Evolutionary conservation across 2,113 vertebrate species (phyloP), one percentile per base, ranked within the genome.

Genomic region (Gopherus evgoodei): DNA sequence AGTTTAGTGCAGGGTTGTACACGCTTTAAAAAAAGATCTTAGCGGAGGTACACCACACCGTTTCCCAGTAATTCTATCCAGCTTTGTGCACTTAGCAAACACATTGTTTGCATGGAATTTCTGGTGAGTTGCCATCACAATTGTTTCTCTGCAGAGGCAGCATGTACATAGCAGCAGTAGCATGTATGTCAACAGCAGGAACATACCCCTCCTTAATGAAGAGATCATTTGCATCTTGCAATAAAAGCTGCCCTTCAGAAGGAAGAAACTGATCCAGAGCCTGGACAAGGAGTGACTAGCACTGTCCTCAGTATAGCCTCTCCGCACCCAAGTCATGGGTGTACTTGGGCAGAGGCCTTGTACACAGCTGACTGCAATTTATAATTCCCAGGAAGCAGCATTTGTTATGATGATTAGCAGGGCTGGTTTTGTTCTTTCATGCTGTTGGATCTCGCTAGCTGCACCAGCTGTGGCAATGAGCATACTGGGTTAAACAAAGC

Each of bases 291-390:
- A 38, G 42, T 29, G 17, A 62, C 53, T n/a, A 29, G 6, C 1
- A 27, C 19, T 0, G 0, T 29, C 3, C 1, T 65, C 31, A 24
- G 22, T 3, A 42, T 11, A 10, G 11, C 72, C 35, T 25, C 42
- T 76, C 3, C 6, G 87, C 38, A 81, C 13, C 24, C 0, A 0
- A 52, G 78, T 10, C 44, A 44, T 0, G 0, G 16, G 27, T 6
- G 1, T 35, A 27, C 21, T 0, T 0, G 25, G 21, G 29, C 59
- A 6, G 21, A 31, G 42, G 31, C 35, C 59, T 54, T 91, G 76
- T 47, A 5, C 19, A 21, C 65, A 72, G 65, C 65, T 38, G 65
- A 38, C n/a, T 38, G 65, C 19, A 72, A 72, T 72, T 72, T 38
- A n/a, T 22, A 72, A 9, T 38, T 72, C n/a, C 65, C 65, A 22